Conservation (phyloP, 2,888 invertebrate species). For the Mesopsocus fuscifrons region DNA sequence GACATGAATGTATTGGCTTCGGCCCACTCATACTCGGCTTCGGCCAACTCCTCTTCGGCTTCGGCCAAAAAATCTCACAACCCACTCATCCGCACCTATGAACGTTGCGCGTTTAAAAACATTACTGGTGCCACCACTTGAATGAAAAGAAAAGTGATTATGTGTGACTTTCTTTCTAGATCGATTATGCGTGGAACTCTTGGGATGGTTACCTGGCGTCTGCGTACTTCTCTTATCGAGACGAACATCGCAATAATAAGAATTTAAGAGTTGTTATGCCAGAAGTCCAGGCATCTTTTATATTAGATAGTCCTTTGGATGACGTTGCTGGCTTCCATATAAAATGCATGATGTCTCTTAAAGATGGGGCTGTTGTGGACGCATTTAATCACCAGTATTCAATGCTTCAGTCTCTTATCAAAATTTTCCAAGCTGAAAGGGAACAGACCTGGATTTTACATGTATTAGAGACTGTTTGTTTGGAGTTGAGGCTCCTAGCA, state of each 20-base stretch:
- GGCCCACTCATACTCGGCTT: too few relatives aligned
- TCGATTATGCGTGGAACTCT: not conserved
- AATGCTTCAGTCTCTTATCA: conserved; percentile 58
- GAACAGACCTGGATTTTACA: conserved; percentile 97
- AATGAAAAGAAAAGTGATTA: too few relatives aligned
- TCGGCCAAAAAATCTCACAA: too few relatives aligned
- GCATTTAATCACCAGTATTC: conserved; percentile 64
- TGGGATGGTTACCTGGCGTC: conserved; percentile 1
- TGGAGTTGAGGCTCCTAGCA: conserved; percentile 74
- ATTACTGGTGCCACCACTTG: too few relatives aligned
- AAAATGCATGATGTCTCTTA: conserved; percentile 30
- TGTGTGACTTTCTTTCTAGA: too few relatives aligned
- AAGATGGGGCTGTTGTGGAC: conserved; percentile 28
- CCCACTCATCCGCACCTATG: too few relatives aligned
- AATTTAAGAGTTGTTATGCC: conserved; percentile 50
- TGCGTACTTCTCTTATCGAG: conserved; percentile 34
- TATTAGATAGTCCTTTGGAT: conserved; percentile 51
- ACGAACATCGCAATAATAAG: conserved; percentile 51
- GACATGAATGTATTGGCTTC: too few relatives aligned
- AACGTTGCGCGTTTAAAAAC: too few relatives aligned
- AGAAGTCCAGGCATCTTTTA: conserved; percentile 46
- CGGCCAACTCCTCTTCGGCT: too few relatives aligned
- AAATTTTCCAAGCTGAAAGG: conserved; percentile 66
- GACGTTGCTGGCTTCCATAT: conserved; percentile 57
- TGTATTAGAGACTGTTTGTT: conserved; percentile 72